Percentiles rank a stretch among this genome's conserved stretches.
Evolutionary conservation across 2,888 invertebrate species (phyloP).

Genomic region (Lithophane socia): DNA sequence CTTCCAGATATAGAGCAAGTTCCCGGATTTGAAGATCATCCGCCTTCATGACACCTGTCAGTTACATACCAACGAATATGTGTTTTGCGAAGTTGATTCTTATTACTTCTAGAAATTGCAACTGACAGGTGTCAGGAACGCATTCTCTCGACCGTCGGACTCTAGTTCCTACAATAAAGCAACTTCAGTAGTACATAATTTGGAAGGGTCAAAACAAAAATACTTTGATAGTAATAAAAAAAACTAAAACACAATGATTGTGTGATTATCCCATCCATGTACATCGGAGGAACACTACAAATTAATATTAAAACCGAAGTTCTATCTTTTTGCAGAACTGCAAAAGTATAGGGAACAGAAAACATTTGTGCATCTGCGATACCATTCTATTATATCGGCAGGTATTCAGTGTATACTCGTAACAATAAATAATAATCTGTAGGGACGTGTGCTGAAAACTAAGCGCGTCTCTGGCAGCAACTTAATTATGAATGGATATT

Average conservation of each 20-base stretch:
- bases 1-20: too few species aligned
- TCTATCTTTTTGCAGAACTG: background rate
- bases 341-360: conserved; percentile 3
- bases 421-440: conserved; percentile 46
- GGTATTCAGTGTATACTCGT: conserved; percentile 33
- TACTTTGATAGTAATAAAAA: background rate
- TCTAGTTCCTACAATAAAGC: too few species aligned
- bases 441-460: conserved; percentile 39
- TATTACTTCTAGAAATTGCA: too few species aligned
- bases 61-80: too few species aligned
- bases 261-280: background rate
- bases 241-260: too few species aligned
- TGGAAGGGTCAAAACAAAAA: background rate
- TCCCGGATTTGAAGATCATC: too few species aligned
- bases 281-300: background rate
- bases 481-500: conserved; percentile 56
- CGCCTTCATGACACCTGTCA: too few species aligned
- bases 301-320: background rate
- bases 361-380: conserved; percentile 26
- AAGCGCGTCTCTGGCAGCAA: conserved; percentile 18
- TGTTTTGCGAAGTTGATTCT: too few species aligned
- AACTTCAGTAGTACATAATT: background rate
- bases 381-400: conserved; percentile 9
- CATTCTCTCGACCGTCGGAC: too few species aligned
- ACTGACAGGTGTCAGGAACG: too few species aligned